Percentiles rank a stretch among this genome's conserved stretches.
Evolutionary conservation across 2,113 vertebrate genomes (phyloP).

Genomic region (Phoxinus phoxinus): DNA sequence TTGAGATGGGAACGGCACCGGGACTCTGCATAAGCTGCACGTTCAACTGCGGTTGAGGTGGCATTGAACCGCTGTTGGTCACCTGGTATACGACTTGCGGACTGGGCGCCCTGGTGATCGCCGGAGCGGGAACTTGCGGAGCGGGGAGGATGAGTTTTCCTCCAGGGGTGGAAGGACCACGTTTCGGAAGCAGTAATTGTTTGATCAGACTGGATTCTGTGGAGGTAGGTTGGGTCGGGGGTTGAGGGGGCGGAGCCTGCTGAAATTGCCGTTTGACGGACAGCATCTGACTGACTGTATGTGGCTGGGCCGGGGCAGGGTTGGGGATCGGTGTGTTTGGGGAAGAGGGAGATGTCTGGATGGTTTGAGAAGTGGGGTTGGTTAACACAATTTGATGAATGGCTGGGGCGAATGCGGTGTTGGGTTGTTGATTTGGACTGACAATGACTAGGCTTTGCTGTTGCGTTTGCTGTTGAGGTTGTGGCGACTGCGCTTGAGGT

Average conservation of each 20-base stretch:
- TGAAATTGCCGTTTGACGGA: slow-evolving; percentile 91
- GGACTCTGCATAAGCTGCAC: slow-evolving; percentile 93
- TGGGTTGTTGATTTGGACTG: slow-evolving; percentile 88
- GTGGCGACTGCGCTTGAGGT: slow-evolving; percentile 77
- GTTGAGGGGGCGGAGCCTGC: slow-evolving; percentile 75
- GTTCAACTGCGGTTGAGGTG: slow-evolving; percentile 88
- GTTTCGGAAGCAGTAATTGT: slow-evolving; percentile 97
- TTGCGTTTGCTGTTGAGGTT: slow-evolving; percentile 77
- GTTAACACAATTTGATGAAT: slow-evolving; percentile 97
- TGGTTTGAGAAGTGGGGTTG: slow-evolving; percentile 86
- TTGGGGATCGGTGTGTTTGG: slow-evolving; percentile 79
- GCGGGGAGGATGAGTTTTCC: slow-evolving; percentile 98
- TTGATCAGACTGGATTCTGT: slow-evolving; percentile 98
- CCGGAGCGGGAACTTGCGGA: slow-evolving; percentile 94
- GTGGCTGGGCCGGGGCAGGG: slow-evolving; percentile 80
- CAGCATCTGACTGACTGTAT: slow-evolving; percentile 91
- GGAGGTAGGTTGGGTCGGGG: slow-evolving; percentile 84
- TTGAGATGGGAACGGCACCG: slow-evolving; percentile 89
- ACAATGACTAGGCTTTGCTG: slow-evolving; percentile 95
- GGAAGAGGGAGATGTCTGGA: slow-evolving; percentile 85
- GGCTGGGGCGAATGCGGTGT: slow-evolving; percentile 87
- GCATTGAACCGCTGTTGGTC: slow-evolving; percentile 82
- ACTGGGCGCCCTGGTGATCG: slow-evolving; percentile 86
- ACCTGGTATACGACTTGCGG: slow-evolving; percentile 97
- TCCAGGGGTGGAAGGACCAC: slow-evolving; percentile 94